Evolutionary conservation across 35 echinoderm and acorn worm genomes (phyloP).

Genomic region (Amphiura filiformis): DNA sequence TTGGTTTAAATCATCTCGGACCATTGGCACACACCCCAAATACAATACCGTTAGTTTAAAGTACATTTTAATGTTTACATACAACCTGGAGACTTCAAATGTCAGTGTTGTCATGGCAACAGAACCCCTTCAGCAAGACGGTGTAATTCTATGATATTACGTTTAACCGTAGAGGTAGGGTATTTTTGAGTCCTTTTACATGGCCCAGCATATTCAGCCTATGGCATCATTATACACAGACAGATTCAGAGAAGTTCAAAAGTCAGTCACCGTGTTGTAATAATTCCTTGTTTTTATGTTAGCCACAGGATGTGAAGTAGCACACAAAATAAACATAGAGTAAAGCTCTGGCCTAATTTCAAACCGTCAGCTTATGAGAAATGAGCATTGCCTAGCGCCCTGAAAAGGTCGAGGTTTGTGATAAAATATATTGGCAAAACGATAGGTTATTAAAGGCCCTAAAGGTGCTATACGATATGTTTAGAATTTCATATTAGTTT

Average conservation of each 20-base stretch:
- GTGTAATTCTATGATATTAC: conserved; percentile 8
- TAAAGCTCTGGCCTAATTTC: neutral
- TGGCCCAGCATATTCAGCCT: neutral
- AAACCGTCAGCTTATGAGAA: neutral
- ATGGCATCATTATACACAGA: neutral
- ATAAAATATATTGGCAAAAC: too few relatives aligned
- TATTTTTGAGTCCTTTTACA: neutral
- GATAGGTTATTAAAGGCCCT: too few relatives aligned
- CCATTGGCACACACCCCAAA: neutral
- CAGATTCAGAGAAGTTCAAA: neutral
- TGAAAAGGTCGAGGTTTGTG: too few relatives aligned
- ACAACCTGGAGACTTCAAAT: conserved; percentile 5
- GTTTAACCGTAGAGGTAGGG: neutral
- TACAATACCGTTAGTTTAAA: neutral
- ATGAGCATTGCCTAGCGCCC: too few relatives aligned
- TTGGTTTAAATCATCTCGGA: too few relatives aligned
- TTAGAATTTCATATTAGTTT: too few relatives aligned
- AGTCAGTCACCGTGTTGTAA: neutral
- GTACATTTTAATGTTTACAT: conserved; percentile 12
- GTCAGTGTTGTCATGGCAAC: neutral
- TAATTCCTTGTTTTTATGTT: neutral
- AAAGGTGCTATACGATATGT: too few relatives aligned
- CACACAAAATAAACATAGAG: neutral
- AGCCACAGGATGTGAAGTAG: neutral
- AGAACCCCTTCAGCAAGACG: neutral